Evolutionary conservation across 2,113 vertebrate species (phyloP), one percentile per base, ranked within the genome.

Genomic region (Cepphus grylle): DNA sequence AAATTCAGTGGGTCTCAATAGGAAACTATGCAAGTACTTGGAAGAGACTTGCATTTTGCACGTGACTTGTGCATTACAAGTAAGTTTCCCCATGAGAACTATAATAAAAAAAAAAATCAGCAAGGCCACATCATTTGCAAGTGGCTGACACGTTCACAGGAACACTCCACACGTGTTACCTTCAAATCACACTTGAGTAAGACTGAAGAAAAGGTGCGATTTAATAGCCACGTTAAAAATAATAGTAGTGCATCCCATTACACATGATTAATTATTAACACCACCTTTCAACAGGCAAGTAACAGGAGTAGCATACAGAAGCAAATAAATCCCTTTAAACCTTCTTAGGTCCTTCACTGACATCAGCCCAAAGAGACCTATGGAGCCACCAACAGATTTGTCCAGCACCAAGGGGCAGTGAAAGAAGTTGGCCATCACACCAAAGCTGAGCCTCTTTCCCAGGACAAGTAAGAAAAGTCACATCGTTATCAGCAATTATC

Each of bases 1-100:
- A 53, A 50, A 58, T 69, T 19, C 18, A 42, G 81, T 34, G 13
- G 14, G 50, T 52, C 49, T 86, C 5, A 4, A 38, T 11, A 8
- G 18, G 34, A 93, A 72, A 58, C 8, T 22, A 62, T 16, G 29
- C 4, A 73, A 73, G 12, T 17, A 55, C 20, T 38, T 38, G n/a
- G 14, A 76, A 76, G 11, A 15, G 40, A n/a, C n/a, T 12, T 70
- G 19, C 45, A 65, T 52, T 45, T 92, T 49, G 58, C 59, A 36
- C 0, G 0, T 52, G 29, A 34, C 9, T 27, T 40, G 21, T 26
- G 15, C 52, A 52, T 72, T n/a, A 21, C 1, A 2, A 59, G 12
- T 5, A 34, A 13, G 16, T 55, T 77, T 81, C n/a, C 63, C 18
- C 45, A 21, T 16, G 38, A 50, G 49, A 81, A 62, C 26, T 45